Evolutionary conservation across 2,888 invertebrate species (phyloP).

Genomic region (Pinctada fucata): DNA sequence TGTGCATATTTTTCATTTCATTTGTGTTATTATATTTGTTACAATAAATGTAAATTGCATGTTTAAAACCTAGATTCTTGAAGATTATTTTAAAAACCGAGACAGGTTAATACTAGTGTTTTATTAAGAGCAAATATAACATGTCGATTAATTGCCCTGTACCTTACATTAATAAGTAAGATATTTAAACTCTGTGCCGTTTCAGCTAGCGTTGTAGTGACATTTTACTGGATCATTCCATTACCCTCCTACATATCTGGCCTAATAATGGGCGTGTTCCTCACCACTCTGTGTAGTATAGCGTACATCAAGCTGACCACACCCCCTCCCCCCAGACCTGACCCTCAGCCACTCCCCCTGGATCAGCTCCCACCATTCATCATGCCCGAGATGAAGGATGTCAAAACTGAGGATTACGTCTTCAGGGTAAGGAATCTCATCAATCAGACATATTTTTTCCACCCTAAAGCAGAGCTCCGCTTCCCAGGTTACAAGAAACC

Average conservation of each 20-base stretch:
- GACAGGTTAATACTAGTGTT: no score
- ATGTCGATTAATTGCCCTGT: no score
- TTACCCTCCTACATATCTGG: conserved; percentile 71
- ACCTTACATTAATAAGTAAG: no score
- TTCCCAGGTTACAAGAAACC: no score
- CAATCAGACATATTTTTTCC: not conserved
- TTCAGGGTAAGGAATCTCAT: conserved; percentile 63
- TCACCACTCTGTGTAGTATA: conserved; percentile 57
- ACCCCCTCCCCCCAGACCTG: conserved; percentile 53
- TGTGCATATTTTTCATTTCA: not conserved
- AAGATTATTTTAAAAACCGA: no score
- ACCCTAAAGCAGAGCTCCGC: no score
- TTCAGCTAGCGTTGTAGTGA: conserved; percentile 22
- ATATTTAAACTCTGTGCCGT: not conserved
- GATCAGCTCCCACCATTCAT: conserved; percentile 64
- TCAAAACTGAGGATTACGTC: conserved; percentile 62
- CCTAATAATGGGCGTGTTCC: conserved; percentile 60
- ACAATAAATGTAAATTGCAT: no score
- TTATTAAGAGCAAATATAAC: no score
- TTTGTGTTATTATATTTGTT: no score
- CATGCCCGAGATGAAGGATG: conserved; percentile 67
- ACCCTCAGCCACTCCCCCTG: conserved; percentile 56
- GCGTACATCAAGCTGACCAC: conserved; percentile 62
- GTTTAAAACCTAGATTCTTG: no score
- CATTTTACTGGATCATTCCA: conserved; percentile 67